Evolutionary conservation across 1,140 invertebrate genomes (phyloP), one percentile per base, ranked within the genome.

Genomic region (Aphelinus atriplicis): DNA sequence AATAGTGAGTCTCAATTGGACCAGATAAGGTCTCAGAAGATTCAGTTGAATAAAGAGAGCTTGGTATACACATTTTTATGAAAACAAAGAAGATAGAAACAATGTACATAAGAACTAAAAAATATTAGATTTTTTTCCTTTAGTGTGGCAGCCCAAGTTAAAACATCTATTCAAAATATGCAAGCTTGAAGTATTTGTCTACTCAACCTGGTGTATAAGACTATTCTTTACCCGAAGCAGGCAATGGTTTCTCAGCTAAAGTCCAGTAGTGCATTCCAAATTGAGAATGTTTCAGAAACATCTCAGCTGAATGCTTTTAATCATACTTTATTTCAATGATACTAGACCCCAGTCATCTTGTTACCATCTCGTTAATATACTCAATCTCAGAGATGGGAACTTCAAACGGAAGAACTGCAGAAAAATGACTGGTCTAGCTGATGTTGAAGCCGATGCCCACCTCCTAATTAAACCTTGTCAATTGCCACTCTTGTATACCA

Each of bases 361-460:
- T 62, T 53, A 26, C 26, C 26, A 26, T 26, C 26, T 26, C 26
- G 26, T 26, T 26, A 26, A 26, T 26, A 26, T 26, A 26, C 26
- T 26, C 26, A 26, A 26, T 26, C 26, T 26, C 26, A 26, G 26
- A 26, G 26, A 26, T 26, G 26, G 26, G 26, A 26, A 26, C 26
- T 26, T 26, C 26, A 26, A 26, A 26, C 26, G 26, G 26, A 26
- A 26, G 26, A 26, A 26, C 26, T 26, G 26, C 26, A 26, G 26
- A 26, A 26, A 26, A 26, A 26, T 73, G 46, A 77, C 57, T 71
- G 46, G 55, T 68, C 57, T 73, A 73, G 66, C 53, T 6, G 9
- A 62, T 3, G 9, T 74, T 47, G 77, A 66, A 72, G 73, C 77
- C 79, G 62, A 82, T 70, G 79, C 83, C 82, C 81, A 86, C 84